Evolutionary conservation across 1,140 invertebrate species (phyloP).

Genomic region (Neuroterus valhalla): DNA sequence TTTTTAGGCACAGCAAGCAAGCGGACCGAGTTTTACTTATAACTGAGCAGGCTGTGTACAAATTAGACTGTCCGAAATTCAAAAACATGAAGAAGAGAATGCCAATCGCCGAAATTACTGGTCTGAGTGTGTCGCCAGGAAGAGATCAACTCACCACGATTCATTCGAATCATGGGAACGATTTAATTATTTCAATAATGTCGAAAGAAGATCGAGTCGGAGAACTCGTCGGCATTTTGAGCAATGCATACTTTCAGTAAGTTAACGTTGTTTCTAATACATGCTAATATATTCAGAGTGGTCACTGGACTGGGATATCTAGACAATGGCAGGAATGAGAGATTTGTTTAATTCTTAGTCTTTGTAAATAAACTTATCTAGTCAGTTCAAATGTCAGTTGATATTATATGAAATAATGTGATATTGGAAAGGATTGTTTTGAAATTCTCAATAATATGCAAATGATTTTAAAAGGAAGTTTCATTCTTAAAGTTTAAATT

Average conservation of each 20-base stretch:
- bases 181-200: constrained; percentile 85
- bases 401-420: no score
- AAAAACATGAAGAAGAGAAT: constrained; percentile 90
- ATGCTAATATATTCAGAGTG: no score
- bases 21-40: constrained; percentile 91
- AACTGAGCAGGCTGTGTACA: constrained; percentile 92
- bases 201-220: constrained; percentile 85
- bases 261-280: constrained; percentile 61
- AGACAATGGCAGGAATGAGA: no score
- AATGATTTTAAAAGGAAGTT: no score
- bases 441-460: no score
- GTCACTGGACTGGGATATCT: no score
- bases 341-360: no score
- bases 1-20: constrained; percentile 87
- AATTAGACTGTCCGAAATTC: constrained; percentile 91
- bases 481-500: no score
- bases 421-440: no score
- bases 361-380: no score
- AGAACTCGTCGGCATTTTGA: constrained; percentile 91
- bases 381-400: no score
- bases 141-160: constrained; percentile 93
- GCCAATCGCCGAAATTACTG: constrained; percentile 87
- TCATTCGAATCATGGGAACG: constrained; percentile 91
- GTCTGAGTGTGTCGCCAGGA: constrained; percentile 86
- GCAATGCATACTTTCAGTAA: constrained; percentile 84